Evolutionary conservation across 2,113 vertebrate genomes (phyloP).

Genomic region (Microcebus murinus): DNA sequence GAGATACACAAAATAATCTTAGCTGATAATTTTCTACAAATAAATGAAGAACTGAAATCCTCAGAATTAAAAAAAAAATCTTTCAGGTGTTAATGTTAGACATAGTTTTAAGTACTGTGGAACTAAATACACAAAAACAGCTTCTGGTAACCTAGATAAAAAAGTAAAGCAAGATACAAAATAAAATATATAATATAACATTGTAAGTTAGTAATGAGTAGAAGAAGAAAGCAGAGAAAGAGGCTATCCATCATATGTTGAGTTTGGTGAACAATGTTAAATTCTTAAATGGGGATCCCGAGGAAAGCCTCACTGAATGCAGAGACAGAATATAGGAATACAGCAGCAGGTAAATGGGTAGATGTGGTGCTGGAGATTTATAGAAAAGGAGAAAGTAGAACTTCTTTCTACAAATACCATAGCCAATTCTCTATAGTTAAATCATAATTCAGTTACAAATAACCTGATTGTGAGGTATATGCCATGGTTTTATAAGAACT

Average conservation of each 20-base stretch:
- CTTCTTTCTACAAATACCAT: background rate
- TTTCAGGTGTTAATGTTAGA: background rate
- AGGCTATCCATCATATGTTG: background rate
- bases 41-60: background rate
- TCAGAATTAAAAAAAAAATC: background rate
- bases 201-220: background rate
- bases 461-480: background rate
- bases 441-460: background rate
- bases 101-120: background rate
- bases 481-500: background rate
- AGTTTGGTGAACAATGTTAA: background rate
- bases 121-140: background rate
- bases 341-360: background rate
- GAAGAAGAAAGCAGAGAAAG: background rate
- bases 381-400: background rate
- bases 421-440: background rate
- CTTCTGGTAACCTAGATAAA: background rate
- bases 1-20: background rate
- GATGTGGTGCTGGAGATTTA: background rate
- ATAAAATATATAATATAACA: background rate
- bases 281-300: background rate
- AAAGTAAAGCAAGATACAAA: background rate
- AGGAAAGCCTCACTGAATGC: background rate
- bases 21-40: slow-evolving; percentile 28
- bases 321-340: background rate